Conservation (phyloP, 2,888 invertebrate genomes). For the Philonicus albiceps region DNA sequence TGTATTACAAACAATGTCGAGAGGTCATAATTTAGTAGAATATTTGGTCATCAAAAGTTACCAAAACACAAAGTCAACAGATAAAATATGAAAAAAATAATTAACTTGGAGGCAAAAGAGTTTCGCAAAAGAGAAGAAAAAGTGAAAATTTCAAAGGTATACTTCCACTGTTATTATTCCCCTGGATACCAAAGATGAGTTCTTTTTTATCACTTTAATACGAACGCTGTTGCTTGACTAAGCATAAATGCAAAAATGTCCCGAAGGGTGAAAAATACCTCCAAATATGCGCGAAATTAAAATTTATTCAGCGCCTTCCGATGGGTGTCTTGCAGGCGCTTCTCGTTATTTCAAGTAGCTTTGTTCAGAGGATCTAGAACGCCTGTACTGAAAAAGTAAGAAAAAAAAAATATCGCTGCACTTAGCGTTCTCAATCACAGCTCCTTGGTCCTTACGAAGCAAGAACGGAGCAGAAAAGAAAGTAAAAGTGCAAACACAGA, state of each 20-base stretch:
- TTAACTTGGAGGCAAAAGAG: neutral
- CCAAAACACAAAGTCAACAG: neutral
- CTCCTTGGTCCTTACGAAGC: neutral
- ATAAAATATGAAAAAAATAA: neutral
- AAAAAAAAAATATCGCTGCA: conserved; percentile 24
- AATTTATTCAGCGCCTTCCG: conserved; percentile 33
- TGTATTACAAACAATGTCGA: neutral
- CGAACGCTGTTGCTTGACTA: neutral
- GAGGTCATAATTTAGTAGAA: neutral
- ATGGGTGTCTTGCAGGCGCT: conserved; percentile 10
- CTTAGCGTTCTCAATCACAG: conserved; percentile 40
- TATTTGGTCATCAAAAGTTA: neutral
- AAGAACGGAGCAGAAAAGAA: neutral
- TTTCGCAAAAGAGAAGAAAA: neutral
- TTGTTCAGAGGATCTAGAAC: conserved; percentile 14
- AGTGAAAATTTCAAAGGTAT: neutral
- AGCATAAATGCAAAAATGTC: neutral
- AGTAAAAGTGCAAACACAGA: conserved; percentile 39
- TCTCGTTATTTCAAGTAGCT: conserved; percentile 40
- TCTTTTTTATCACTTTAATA: neutral
- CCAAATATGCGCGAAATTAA: conserved; percentile 38
- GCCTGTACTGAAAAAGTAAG: conserved; percentile 1
- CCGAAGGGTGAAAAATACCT: neutral
- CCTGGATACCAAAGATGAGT: neutral
- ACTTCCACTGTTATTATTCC: neutral